Base-by-base conservation (phyloP, 2,797 vertebrate species). In the Knipowitschia caucasica region DNA sequence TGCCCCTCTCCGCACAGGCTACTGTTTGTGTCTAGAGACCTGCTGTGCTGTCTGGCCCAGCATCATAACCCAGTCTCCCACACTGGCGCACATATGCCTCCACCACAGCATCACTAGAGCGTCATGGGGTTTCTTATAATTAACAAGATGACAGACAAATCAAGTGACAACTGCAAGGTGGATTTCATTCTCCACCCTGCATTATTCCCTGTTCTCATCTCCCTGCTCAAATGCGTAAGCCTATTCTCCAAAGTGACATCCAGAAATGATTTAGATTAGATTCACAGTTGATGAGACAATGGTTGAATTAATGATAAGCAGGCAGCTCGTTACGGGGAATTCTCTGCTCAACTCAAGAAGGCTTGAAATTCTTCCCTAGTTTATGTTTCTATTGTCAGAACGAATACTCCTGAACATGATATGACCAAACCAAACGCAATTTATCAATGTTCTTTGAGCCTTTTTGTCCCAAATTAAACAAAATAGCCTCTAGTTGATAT, bases 71-170 rank as follows among this genome's bases (percentile, higher is more conserved):
- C 62, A 67, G 68, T 55, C 62, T 83, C 76, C 77, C 73, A 83
- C 81, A 60, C 77, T 64, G 57, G 70, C 55, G 57, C 73, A 73
- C 82, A 87, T 86, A 84, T 82, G 75, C 67, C 24, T 62, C 66
- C 57, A 64, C 77, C 61, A 84, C 82, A 78, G 67, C 85, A 79
- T 88, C 82, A 83, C 78, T 83, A 78, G 73, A 64, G 61, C 80
- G 80, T 72, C 56, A 49, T 67, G 77, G 65, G 82, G 77, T 75
- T 82, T 76, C 75, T 69, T 67, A 75, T 87, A 86, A 90, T 89
- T 87, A 86, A 82, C 80, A 80, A 86, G 77, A 86, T 71, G 72
- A 80, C 72, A 84, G 76, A 85, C 71, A 67, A 68, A 70, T 63
- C 56, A 59, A 79, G 80, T 71, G 62, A 79, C 65, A 66, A 80